Percentiles rank a stretch among this genome's conserved stretches.
These are phyloP conservation scores for Syrphus vitripennis DNA, from an alignment of 2,888 invertebrate genomes.

Conservation along the genomic window DNA sequence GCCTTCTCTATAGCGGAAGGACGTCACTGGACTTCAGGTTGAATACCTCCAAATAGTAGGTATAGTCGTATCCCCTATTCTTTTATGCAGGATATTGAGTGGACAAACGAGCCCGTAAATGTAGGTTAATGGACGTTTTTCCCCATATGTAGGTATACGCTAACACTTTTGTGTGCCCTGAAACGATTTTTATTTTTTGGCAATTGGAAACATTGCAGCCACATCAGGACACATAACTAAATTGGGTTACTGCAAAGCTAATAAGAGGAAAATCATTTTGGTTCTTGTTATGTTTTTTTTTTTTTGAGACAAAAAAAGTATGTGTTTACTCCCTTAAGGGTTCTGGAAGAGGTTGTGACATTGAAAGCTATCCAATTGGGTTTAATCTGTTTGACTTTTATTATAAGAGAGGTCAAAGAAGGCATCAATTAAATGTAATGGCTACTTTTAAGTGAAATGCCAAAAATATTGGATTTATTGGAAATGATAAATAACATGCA, in stretches of 20 bases:
- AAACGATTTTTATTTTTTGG: conserved; percentile 16
- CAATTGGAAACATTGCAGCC: conserved; percentile 2
- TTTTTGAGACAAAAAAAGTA: no score
- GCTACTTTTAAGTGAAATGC: neutral
- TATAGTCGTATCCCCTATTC: neutral
- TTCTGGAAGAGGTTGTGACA: neutral
- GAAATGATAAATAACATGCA: neutral
- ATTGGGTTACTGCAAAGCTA: conserved; percentile 14
- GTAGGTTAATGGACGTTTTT: conserved; percentile 13
- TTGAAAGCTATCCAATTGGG: conserved; percentile 9
- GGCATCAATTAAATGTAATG: conserved; percentile 22
- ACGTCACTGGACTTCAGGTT: neutral
- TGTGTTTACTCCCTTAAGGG: neutral
- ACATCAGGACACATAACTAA: no score
- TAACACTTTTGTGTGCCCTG: neutral
- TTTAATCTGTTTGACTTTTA: conserved; percentile 18
- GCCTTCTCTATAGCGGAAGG: conserved; percentile 23
- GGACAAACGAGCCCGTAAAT: neutral
- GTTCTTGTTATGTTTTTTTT: neutral
- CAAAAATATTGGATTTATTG: conserved; percentile 21
- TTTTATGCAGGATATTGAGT: neutral
- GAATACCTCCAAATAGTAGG: neutral
- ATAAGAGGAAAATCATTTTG: conserved; percentile 31
- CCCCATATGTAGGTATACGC: neutral
- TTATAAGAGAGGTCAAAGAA: neutral